Evolutionary conservation across 2,797 vertebrate genomes (phyloP).

Genomic region (Phoebastria nigripes): DNA sequence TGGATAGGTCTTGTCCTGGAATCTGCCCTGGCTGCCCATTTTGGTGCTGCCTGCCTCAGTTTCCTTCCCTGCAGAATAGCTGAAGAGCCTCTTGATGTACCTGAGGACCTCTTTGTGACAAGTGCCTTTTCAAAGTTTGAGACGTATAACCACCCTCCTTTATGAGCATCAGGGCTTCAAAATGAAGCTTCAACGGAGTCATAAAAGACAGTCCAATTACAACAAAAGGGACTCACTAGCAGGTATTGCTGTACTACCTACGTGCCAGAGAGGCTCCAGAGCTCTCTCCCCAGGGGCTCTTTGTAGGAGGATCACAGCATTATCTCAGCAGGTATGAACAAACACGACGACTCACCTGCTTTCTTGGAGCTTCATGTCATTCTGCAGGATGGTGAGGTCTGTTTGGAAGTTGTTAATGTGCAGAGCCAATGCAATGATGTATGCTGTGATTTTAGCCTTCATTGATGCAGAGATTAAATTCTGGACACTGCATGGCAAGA

Average conservation of each 20-base stretch:
- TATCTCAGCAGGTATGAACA: not conserved
- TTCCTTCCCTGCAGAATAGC: not conserved
- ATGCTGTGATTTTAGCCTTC: slow-evolving; percentile 83
- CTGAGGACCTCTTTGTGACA: not conserved
- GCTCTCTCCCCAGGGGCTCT: no score
- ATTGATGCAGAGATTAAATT: slow-evolving; percentile 85
- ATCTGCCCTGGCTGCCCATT: not conserved
- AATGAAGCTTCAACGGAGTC: not conserved
- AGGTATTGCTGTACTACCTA: not conserved
- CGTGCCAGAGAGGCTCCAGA: not conserved
- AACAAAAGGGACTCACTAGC: not conserved
- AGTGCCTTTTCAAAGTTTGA: not conserved
- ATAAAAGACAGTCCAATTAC: not conserved
- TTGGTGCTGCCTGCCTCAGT: not conserved
- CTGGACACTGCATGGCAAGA: slow-evolving; percentile 74
- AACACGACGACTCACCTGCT: slow-evolving; percentile 72
- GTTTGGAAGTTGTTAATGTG: slow-evolving; percentile 85
- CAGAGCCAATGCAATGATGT: slow-evolving; percentile 85
- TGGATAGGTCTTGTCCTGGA: not conserved
- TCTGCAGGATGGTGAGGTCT: slow-evolving; percentile 87
- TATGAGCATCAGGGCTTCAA: not conserved
- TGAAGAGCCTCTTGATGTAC: not conserved
- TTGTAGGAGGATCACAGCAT: not conserved
- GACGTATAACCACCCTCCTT: not conserved
- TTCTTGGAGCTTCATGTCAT: slow-evolving; percentile 85